A percentile compares a stretch with the other conserved stretches of the same genome.
phyloP scores from a whole-genome alignment of 1,140 invertebrate species.

The Littorina saxatilis region DNA sequence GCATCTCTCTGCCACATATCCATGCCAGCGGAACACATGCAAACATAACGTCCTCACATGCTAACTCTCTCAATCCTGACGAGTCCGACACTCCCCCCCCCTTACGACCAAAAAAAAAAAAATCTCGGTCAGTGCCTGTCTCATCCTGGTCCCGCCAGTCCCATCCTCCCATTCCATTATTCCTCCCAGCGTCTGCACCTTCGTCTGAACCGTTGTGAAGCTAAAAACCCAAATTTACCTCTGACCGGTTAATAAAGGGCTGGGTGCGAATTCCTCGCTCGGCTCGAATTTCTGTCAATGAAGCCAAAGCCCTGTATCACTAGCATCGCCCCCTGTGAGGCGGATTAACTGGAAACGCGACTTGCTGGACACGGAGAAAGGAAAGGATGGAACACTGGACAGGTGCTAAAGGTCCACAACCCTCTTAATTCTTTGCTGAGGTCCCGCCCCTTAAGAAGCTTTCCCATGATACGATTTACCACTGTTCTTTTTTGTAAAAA shows the following conservation, averaged over 20 bases:
- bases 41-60: neutral
- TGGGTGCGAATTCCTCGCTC: neutral
- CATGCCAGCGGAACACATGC: neutral
- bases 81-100: neutral
- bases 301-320: neutral
- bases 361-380: neutral
- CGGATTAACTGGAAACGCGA: slow-evolving; percentile 21
- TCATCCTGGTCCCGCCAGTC: neutral
- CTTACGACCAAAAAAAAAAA: too few relatives aligned
- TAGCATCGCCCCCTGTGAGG: too few relatives aligned
- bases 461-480: too few relatives aligned
- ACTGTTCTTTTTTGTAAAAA: too few relatives aligned
- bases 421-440: too few relatives aligned
- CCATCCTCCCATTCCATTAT: too few relatives aligned
- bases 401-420: too few relatives aligned
- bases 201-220: neutral
- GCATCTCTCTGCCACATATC: neutral
- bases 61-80: too few relatives aligned
- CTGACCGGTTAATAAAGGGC: neutral
- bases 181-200: neutral
- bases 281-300: slow-evolving; percentile 17
- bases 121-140: neutral
- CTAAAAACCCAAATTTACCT: neutral
- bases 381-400: neutral
- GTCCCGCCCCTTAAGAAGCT: too few relatives aligned